These are phyloP conservation scores for Karalla daura DNA, from an alignment of 2,797 vertebrate species.

Conservation along the genomic window DNA sequence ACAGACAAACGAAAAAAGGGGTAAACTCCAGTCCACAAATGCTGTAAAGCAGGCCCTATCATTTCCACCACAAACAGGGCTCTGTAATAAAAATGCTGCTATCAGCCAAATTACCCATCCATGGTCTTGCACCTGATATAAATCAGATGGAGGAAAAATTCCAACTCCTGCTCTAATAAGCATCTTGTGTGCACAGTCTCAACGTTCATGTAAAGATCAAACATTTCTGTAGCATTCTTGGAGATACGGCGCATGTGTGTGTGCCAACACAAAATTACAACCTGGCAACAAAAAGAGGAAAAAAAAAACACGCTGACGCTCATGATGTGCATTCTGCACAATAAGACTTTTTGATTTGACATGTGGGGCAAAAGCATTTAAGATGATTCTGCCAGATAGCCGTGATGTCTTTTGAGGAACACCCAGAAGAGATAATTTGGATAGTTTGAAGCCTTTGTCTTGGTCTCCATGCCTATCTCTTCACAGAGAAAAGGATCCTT, in stretches of 20 bases:
- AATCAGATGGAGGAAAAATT: slow-evolving; percentile 84
- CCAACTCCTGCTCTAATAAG: slow-evolving; percentile 79
- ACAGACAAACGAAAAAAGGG: slow-evolving; percentile 63
- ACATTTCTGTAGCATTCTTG: slow-evolving; percentile 78
- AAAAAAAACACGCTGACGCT: slow-evolving; percentile 5
- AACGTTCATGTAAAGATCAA: slow-evolving; percentile 74
- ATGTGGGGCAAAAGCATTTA: slow-evolving; percentile 58
- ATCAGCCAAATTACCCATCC: slow-evolving; percentile 78
- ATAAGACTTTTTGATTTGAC: slow-evolving; percentile 59
- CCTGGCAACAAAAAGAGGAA: slow-evolving; percentile 43
- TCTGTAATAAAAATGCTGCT: slow-evolving; percentile 80
- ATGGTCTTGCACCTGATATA: slow-evolving; percentile 81
- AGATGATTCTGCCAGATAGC: slow-evolving; percentile 64
- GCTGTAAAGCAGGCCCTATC: slow-evolving; percentile 71
- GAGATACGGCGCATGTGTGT: slow-evolving; percentile 34
- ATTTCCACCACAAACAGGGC: slow-evolving; percentile 71
- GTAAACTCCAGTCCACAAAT: slow-evolving; percentile 70
- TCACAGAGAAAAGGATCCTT: slow-evolving; percentile 58
- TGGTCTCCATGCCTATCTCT: slow-evolving; percentile 42
- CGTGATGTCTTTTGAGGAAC: slow-evolving; percentile 59
- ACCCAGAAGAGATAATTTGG: slow-evolving; percentile 63
- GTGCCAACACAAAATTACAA: slow-evolving; percentile 77
- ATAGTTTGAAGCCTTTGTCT: slow-evolving; percentile 72
- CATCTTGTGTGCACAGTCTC: slow-evolving; percentile 67
- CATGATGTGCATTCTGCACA: slow-evolving; percentile 46